These are phyloP conservation scores for Nothocercus nigrocapillus DNA, from an alignment of 2,113 vertebrate genomes.

Conservation along the genomic window DNA sequence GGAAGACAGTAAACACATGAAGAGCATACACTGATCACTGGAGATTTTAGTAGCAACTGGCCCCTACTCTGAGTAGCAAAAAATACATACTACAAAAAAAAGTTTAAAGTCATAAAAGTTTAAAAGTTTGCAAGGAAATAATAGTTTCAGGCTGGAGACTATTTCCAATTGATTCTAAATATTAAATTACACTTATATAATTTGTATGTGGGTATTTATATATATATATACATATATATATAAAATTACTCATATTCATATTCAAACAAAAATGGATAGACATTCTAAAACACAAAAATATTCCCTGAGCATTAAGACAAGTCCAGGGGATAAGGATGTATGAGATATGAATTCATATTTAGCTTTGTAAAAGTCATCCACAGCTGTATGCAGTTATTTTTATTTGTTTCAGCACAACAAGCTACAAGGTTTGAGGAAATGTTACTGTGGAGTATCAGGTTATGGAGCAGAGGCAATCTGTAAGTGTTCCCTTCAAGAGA, in stretches of 20 bases:
- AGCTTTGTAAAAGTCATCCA: not conserved
- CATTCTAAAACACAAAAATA: not conserved
- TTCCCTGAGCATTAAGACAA: not conserved
- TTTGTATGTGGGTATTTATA: not conserved
- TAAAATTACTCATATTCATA: not conserved
- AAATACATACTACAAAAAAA: not conserved
- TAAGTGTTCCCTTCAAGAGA: not conserved
- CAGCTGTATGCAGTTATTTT: not conserved
- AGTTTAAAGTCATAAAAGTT: not conserved
- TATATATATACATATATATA: too few species aligned
- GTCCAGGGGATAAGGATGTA: not conserved
- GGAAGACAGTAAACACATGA: not conserved
- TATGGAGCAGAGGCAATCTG: not conserved
- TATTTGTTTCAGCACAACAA: not conserved
- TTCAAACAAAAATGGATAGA: not conserved
- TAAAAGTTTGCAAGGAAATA: not conserved
- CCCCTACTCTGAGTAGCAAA: not conserved
- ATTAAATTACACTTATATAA: not conserved
- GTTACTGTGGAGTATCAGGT: not conserved
- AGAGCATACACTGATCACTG: not conserved
- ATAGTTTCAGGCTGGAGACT: not conserved
- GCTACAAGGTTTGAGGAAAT: not conserved
- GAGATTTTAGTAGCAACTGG: not conserved
- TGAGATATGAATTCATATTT: not conserved
- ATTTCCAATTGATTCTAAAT: not conserved